Evolutionary conservation across 2,888 invertebrate species (phyloP).

Genomic region (Rotaria macrura): DNA sequence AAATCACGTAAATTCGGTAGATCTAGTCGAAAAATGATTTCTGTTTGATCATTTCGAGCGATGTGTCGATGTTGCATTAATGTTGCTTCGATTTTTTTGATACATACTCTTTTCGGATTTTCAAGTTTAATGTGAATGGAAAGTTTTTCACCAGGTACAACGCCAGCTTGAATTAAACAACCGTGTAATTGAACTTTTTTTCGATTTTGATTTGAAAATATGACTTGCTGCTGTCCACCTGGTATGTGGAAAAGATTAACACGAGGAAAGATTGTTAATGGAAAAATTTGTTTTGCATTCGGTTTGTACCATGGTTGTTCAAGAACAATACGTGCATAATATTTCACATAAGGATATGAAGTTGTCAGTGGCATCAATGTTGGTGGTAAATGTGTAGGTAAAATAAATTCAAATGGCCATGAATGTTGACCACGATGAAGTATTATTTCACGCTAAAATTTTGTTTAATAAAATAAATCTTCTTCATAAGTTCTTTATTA

Average conservation of each 20-base stretch:
- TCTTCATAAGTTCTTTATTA: background rate
- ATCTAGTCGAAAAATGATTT: background rate
- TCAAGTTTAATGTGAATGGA: background rate
- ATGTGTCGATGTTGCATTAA: background rate
- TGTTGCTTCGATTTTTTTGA: background rate
- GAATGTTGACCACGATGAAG: conserved; percentile 11
- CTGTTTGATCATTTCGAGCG: background rate
- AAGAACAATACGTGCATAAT: background rate
- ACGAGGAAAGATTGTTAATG: background rate
- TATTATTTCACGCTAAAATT: background rate
- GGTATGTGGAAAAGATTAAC: background rate
- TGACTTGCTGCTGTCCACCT: background rate
- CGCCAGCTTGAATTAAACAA: background rate
- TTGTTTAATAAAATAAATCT: background rate
- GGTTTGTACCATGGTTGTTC: conserved; percentile 16
- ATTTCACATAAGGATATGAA: conserved; percentile 19
- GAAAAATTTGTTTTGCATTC: conserved; percentile 3
- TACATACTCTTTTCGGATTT: background rate
- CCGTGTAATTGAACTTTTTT: background rate
- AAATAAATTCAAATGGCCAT: background rate
- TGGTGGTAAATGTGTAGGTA: background rate
- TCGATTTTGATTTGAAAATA: background rate
- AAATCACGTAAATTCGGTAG: background rate
- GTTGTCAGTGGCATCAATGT: background rate
- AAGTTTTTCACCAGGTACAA: background rate